These are phyloP conservation scores for Tupaia chinensis DNA, from an alignment of 2,113 vertebrate genomes.

Conservation along the genomic window DNA sequence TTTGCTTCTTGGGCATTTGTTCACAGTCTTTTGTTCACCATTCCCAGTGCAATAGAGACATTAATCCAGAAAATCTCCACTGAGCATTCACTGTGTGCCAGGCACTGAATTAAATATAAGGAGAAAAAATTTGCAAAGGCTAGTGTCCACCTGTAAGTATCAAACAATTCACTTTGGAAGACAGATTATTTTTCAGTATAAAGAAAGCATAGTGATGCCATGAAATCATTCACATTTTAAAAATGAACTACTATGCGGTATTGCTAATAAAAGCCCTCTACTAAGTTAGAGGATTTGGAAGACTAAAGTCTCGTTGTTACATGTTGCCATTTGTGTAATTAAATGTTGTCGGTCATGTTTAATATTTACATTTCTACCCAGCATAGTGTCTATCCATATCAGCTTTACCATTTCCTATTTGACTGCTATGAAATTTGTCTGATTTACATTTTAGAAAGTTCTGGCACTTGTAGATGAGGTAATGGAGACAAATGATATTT, in stretches of 20 bases:
- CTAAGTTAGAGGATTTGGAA: not conserved
- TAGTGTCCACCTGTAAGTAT: not conserved
- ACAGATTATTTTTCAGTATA: not conserved
- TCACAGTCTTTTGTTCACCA: not conserved
- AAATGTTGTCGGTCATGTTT: not conserved
- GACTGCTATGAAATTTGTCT: not conserved
- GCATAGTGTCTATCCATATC: not conserved
- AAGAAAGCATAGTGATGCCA: not conserved
- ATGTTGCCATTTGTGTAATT: conserved; percentile 38
- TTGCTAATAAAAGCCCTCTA: not conserved
- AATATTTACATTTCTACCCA: not conserved
- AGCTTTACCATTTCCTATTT: not conserved
- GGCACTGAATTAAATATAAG: not conserved
- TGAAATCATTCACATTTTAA: conserved; percentile 53
- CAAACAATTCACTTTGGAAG: conserved; percentile 12
- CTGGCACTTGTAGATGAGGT: not conserved
- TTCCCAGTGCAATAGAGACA: not conserved
- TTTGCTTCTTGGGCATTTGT: not conserved
- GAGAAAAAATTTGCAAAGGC: not conserved
- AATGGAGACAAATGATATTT: not conserved
- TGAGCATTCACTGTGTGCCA: not conserved
- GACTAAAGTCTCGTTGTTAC: not conserved
- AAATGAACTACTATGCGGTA: not conserved
- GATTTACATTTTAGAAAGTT: not conserved
- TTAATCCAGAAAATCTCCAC: not conserved